A percentile compares a stretch with the other conserved stretches of the same genome.
phyloP scores from a whole-genome alignment of 2,113 vertebrate genomes.

The Baryphthengus martii region DNA sequence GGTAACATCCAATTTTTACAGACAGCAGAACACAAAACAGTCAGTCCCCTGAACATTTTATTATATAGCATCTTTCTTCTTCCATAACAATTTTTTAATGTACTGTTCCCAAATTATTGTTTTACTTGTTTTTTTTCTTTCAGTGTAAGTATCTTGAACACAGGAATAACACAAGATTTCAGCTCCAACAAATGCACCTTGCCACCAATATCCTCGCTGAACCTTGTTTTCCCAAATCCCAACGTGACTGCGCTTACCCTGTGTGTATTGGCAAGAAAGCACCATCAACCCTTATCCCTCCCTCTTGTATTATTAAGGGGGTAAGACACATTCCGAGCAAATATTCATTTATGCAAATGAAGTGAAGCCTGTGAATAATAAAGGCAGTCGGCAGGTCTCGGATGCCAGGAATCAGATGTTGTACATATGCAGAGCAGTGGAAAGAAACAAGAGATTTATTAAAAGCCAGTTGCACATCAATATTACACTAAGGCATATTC shows the following conservation, averaged over 20 bases:
- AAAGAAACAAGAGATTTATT: conserved; percentile 15
- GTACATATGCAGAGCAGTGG: background rate
- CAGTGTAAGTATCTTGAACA: background rate
- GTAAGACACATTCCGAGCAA: background rate
- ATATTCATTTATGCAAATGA: conserved; percentile 23
- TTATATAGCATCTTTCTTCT: background rate
- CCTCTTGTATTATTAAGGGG: background rate
- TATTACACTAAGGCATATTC: background rate
- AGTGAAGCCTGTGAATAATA: background rate
- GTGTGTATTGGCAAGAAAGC: background rate
- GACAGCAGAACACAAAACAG: background rate
- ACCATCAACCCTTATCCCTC: background rate
- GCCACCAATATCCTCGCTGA: background rate
- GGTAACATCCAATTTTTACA: background rate
- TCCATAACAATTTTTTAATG: background rate
- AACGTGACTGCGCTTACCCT: background rate
- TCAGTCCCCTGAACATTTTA: background rate
- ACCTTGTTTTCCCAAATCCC: background rate
- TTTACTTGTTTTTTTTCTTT: background rate
- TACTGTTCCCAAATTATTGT: background rate
- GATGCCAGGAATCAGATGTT: background rate
- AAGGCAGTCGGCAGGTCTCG: background rate
- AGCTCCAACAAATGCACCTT: background rate
- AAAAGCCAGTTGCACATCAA: background rate
- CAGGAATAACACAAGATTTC: background rate